Percentiles rank a stretch among this genome's conserved stretches.
Evolutionary conservation across 1,140 invertebrate species (phyloP).

Genomic region (Sinonovacula constricta): DNA sequence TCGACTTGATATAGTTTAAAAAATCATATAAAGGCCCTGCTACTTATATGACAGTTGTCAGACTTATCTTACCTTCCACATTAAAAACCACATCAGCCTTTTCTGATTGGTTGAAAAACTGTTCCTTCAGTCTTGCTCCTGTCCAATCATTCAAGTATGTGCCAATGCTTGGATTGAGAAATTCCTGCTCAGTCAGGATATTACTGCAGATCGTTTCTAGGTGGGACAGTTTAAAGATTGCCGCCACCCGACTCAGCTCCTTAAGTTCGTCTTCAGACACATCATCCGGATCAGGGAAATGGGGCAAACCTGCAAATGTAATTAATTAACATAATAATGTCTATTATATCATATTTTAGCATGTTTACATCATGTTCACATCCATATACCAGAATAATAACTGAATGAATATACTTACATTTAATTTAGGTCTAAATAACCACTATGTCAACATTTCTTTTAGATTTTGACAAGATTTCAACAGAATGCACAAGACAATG

Average conservation of each 20-base stretch:
- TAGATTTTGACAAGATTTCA: too few relatives aligned
- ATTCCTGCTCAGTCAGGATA: constrained; percentile 69
- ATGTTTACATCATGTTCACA: too few relatives aligned
- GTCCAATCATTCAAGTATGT: constrained; percentile 74
- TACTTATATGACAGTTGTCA: too few relatives aligned
- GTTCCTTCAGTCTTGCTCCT: constrained; percentile 69
- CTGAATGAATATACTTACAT: too few relatives aligned
- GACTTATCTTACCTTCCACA: constrained; percentile 71
- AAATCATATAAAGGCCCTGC: too few relatives aligned
- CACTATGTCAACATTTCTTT: too few relatives aligned
- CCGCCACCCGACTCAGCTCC: constrained; percentile 63
- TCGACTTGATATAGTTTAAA: too few relatives aligned
- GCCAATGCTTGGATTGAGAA: constrained; percentile 76
- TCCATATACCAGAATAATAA: too few relatives aligned
- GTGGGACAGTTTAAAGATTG: constrained; percentile 65
- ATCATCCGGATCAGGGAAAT: constrained; percentile 56
- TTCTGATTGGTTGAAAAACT: constrained; percentile 68
- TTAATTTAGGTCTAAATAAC: too few relatives aligned
- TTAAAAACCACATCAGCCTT: constrained; percentile 70
- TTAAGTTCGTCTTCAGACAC: constrained; percentile 55
- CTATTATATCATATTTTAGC: too few relatives aligned
- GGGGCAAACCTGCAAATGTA: constrained; percentile 65
- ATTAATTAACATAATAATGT: neutral
- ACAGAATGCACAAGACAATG: too few relatives aligned
- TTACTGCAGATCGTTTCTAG: constrained; percentile 72